These are phyloP conservation scores for Synanthedon myopaeformis DNA, from an alignment of 2,888 invertebrate genomes.

Conservation along the genomic window DNA sequence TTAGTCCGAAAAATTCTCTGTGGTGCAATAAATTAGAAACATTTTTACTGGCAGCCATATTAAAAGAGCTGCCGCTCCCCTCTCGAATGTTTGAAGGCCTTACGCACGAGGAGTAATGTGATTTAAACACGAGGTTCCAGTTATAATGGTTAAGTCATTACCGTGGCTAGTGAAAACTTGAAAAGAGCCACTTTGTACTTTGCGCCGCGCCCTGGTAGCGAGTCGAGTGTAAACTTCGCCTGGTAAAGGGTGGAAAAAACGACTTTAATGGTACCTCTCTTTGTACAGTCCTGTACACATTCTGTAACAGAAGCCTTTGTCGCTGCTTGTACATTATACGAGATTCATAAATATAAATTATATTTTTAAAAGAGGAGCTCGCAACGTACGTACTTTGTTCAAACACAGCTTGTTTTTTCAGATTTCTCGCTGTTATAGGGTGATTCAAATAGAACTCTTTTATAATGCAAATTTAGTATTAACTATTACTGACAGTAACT, in stretches of 20 bases:
- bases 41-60: conserved; percentile 20
- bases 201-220: conserved; percentile 12
- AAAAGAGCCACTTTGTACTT: conserved; percentile 31
- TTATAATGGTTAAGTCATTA: conserved; percentile 13
- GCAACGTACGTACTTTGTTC: too few species aligned
- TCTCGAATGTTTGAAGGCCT: conserved; percentile 2
- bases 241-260: background rate
- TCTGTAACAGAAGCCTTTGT: background rate
- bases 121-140: conserved; percentile 14
- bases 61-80: conserved; percentile 9
- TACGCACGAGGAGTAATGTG: conserved; percentile 5
- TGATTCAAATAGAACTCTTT: too few species aligned
- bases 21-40: conserved; percentile 34
- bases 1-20: conserved; percentile 29
- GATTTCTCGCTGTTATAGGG: too few species aligned
- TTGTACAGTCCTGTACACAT: background rate
- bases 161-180: conserved; percentile 23
- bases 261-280: background rate
- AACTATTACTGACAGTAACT: too few species aligned
- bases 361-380: too few species aligned
- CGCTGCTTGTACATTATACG: background rate
- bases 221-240: background rate
- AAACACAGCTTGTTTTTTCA: too few species aligned
- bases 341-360: too few species aligned
- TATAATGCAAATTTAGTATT: too few species aligned